phyloP scores from a whole-genome alignment of 2,888 invertebrate species.

The Platerodrilus igneus region DNA sequence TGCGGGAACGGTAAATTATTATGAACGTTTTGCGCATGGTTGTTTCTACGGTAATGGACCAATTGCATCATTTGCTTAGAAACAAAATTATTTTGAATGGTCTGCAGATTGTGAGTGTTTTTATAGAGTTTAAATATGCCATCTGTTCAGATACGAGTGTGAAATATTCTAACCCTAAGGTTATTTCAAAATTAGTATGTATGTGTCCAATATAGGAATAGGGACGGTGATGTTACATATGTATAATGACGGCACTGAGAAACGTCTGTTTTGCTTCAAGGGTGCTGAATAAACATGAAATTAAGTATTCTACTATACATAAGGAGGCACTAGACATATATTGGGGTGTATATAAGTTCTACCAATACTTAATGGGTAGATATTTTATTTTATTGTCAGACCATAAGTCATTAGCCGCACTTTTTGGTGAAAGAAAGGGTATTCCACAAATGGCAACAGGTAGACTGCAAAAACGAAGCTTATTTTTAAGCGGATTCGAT shows the following conservation, averaged over 20 bases:
- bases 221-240: slow-evolving; percentile 6
- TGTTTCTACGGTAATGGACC: slow-evolving; percentile 5
- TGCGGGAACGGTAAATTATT: slow-evolving; percentile 7
- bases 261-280: slow-evolving; percentile 30
- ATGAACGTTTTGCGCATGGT: slow-evolving; percentile 1
- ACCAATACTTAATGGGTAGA: slow-evolving; percentile 37
- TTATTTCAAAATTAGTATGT: neutral
- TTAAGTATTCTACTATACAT: slow-evolving; percentile 35
- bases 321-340: slow-evolving; percentile 37
- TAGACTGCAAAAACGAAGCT: slow-evolving; percentile 36
- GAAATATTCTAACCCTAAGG: slow-evolving; percentile 8
- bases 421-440: slow-evolving; percentile 35
- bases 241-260: neutral
- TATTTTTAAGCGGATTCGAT: slow-evolving; percentile 21
- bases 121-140: slow-evolving; percentile 6
- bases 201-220: slow-evolving; percentile 14
- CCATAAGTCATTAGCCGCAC: slow-evolving; percentile 35
- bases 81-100: slow-evolving; percentile 13
- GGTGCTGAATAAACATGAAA: slow-evolving; percentile 31
- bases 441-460: slow-evolving; percentile 37
- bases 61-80: slow-evolving; percentile 14
- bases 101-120: slow-evolving; percentile 3
- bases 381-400: slow-evolving; percentile 34
- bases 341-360: slow-evolving; percentile 35
- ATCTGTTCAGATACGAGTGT: slow-evolving; percentile 15